These are phyloP conservation scores for Scolopax bukidnonensis DNA, from an alignment of 2,797 vertebrate genomes.

Conservation along the genomic window DNA sequence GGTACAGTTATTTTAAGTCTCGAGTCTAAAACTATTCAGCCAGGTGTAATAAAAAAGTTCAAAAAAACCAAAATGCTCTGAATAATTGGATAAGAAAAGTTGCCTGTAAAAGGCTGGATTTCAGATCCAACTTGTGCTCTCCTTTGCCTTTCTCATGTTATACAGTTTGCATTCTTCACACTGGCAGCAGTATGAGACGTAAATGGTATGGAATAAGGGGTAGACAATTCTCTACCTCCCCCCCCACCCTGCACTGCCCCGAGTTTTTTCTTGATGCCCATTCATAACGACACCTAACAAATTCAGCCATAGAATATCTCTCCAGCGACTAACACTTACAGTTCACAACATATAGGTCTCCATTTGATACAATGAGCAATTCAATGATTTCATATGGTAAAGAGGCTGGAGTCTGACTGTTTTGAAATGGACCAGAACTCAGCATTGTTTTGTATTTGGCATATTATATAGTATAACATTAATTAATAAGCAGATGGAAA, in stretches of 20 bases:
- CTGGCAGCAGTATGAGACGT: not conserved
- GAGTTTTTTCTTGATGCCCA: not conserved
- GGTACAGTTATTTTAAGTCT: not conserved
- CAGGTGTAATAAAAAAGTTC: not conserved
- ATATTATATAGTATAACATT: not conserved
- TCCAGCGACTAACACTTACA: not conserved
- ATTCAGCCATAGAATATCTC: not conserved
- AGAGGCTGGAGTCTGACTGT: not conserved
- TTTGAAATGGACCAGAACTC: not conserved
- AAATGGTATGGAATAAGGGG: not conserved
- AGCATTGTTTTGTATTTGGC: not conserved
- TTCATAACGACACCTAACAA: rapidly evolving
- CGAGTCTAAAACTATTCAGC: not conserved
- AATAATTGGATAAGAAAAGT: not conserved
- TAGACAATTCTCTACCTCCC: not conserved
- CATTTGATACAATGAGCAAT: not conserved
- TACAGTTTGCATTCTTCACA: not conserved
- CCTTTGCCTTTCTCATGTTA: not conserved
- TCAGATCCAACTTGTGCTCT: not conserved
- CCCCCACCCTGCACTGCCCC: too few species aligned
- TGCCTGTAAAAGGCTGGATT: not conserved
- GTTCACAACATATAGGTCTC: not conserved
- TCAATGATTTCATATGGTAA: not conserved
- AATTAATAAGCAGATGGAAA: not conserved
- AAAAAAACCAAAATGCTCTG: not conserved